Base-by-base conservation (phyloP, 2,888 invertebrate species). In the Eulithis prunata region DNA sequence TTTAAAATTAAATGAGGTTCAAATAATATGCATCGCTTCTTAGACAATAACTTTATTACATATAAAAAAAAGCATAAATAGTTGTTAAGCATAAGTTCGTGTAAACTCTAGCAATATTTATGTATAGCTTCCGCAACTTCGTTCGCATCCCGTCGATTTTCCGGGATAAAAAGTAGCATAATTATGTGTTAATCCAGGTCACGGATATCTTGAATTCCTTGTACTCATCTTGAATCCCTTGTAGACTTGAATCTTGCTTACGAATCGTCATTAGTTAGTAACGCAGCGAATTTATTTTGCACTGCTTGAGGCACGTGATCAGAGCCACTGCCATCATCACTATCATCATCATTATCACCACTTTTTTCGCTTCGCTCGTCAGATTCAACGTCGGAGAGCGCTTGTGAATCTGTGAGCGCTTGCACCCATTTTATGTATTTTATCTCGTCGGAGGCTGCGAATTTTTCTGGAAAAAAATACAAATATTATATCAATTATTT, bases 351-450 rank as follows among this genome's bases (percentile, higher is more conserved):
- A 10, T 43, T 14, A 14, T 54, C 54, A 21, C 21, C 21, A 21
- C 21, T 21, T 21, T 21, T 21, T 21, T 21, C 21, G 21, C 21
- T 2, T 21, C 21, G 21, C 21, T 21, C 21, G 5, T 43, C 59
- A 1, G 59, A 52, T 4, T 47, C 58, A 0, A 55, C 6, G 0
- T 80, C 82, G 0, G 76, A 67, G 12, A 49, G 43, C 13, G 64
- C 13, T 11, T 36, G 49, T 4, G 78, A 75, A 1, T 78, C 80
- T 7, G 78, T 79, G 0, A 91, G 81, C 0, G 96, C 96, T 86
- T 96, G 96, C 60, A 96, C 95, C 95, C 95, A 95, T 70, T 93
- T 93, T 0, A 97, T 93, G 73, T 93, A 94, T 72, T 94, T 94
- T 0, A 96, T 84, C 68, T 96, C 95, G 0, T 94, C 91, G 81